These are phyloP conservation scores for Micropoecilia bifurca DNA, from an alignment of 2,797 vertebrate genomes.

Conservation along the genomic window DNA sequence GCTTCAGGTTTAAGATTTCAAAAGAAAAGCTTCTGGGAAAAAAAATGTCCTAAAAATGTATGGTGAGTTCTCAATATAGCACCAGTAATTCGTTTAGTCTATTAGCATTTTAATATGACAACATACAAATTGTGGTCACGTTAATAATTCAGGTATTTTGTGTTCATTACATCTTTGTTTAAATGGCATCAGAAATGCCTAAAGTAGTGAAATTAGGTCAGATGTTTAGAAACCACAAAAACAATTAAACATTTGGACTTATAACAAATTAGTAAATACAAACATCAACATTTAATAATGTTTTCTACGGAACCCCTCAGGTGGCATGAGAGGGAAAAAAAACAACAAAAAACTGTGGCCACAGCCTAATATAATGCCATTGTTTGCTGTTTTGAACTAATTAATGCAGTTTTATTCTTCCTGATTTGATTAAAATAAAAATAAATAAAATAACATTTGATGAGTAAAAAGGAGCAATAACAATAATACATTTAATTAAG, in stretches of 20 bases:
- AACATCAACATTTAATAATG: neutral
- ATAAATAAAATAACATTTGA: neutral
- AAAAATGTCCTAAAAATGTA: neutral
- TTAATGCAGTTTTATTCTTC: neutral
- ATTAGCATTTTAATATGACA: neutral
- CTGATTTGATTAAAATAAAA: neutral
- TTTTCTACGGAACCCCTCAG: neutral
- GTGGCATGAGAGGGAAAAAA: too few relatives aligned
- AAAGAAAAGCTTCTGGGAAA: constrained; percentile 28
- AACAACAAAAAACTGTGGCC: too few relatives aligned
- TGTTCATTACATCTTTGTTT: neutral
- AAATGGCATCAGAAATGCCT: neutral
- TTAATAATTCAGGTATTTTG: neutral
- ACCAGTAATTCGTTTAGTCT: neutral
- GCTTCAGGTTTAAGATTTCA: constrained; percentile 7
- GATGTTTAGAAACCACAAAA: neutral
- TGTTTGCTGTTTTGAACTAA: neutral
- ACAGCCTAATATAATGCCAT: neutral
- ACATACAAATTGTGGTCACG: neutral
- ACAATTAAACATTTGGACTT: neutral
- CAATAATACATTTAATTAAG: neutral
- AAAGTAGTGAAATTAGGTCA: neutral
- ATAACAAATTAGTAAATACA: neutral
- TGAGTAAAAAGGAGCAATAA: neutral
- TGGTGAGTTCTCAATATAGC: neutral